A percentile compares a stretch with the other conserved stretches of the same genome.
phyloP scores from a whole-genome alignment of 92 coral and sea anemone genomes.

The Epizoanthus illoricatus region DNA sequence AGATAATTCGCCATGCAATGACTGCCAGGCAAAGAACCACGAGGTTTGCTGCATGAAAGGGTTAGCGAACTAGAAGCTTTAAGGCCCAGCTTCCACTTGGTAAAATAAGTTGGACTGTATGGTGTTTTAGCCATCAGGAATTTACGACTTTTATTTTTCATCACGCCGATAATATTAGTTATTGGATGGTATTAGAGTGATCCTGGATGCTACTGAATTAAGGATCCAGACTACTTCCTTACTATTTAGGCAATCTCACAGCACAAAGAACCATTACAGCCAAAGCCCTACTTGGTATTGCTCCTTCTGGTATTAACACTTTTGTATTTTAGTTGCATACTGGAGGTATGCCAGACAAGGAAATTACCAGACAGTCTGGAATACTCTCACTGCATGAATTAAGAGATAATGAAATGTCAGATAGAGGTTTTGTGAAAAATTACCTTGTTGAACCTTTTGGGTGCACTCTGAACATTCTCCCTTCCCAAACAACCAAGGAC shows the following conservation, averaged over 20 bases:
- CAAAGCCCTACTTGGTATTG: conserved; percentile 41
- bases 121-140: conserved; percentile 18
- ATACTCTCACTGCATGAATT: conserved; percentile 35
- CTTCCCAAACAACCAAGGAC: conserved; percentile 29
- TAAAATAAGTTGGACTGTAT: conserved; percentile 8
- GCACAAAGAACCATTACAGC: conserved; percentile 40
- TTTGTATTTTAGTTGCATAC: conserved; percentile 44
- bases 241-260: conserved; percentile 36
- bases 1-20: neutral
- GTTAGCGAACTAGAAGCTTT: neutral
- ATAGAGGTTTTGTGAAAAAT: conserved; percentile 37
- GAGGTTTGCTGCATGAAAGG: conserved; percentile 9
- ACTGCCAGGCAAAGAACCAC: neutral
- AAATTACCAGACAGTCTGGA: conserved; percentile 41
- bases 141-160: conserved; percentile 31
- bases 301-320: conserved; percentile 37
- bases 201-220: conserved; percentile 42
- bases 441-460: conserved; percentile 25
- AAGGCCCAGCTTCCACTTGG: neutral
- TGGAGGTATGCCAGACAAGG: conserved; percentile 41
- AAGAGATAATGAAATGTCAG: conserved; percentile 43
- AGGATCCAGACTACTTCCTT: conserved; percentile 38
- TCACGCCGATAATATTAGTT: conserved; percentile 20
- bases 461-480: conserved; percentile 32
- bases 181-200: conserved; percentile 30